Percentiles rank a stretch among this genome's conserved stretches.
These are phyloP conservation scores for Dysmachus trigonus DNA, from an alignment of 2,888 invertebrate genomes.

Conservation along the genomic window DNA sequence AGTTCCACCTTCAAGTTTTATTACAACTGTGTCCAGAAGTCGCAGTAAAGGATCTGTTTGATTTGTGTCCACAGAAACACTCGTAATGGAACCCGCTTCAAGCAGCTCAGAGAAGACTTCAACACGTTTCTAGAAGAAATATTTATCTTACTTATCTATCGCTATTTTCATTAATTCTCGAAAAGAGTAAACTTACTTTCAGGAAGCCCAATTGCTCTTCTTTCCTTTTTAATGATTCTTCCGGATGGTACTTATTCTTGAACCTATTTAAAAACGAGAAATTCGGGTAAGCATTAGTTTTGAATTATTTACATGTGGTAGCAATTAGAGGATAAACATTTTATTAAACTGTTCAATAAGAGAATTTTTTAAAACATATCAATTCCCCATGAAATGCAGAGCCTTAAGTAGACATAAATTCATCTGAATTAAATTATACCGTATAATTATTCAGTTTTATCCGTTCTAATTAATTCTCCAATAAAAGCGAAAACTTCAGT, in stretches of 20 bases:
- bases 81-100: conserved; percentile 76
- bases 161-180: no score
- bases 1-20: conserved; percentile 92
- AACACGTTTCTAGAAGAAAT: conserved; percentile 76
- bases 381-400: background rate
- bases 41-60: conserved; percentile 84
- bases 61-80: conserved; percentile 84
- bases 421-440: background rate
- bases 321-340: background rate
- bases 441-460: background rate
- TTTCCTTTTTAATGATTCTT: conserved; percentile 89
- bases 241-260: conserved; percentile 98
- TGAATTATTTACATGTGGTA: background rate
- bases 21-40: conserved; percentile 94
- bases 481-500: background rate
- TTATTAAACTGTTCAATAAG: background rate
- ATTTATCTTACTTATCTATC: no score
- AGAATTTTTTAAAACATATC: background rate
- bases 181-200: conserved; percentile 72
- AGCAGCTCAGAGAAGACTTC: conserved; percentile 89
- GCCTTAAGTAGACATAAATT: background rate
- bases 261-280: conserved; percentile 76
- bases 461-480: background rate
- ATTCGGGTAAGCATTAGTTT: background rate
- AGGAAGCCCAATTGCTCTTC: conserved; percentile 84